Base-by-base conservation (phyloP, 37 sponge, comb jelly and placozoan species). In the Mnemiopsis leidyi region DNA sequence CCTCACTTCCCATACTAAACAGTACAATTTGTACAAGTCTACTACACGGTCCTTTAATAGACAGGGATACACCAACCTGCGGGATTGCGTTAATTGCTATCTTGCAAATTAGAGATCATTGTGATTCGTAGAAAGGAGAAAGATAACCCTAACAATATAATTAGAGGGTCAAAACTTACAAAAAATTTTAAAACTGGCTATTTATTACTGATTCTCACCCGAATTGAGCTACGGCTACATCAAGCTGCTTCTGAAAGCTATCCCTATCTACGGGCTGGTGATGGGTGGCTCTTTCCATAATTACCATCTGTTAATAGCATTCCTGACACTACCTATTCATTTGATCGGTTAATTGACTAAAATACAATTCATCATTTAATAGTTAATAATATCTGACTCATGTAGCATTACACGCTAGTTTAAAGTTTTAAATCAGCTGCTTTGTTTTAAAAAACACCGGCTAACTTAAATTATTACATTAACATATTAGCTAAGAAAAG, bases 221-320 rank as follows among this genome's bases (percentile, higher is more conserved):
- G 33, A 32, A 77, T 20, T 77, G 36, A 31, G 34, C 79, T 33
- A 77, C 32, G 1, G 79, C 79, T 0, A 77, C 35, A 77, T 31
- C 34, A 32, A 77, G 79, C 79, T 77, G 26, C 79, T 77, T 77
- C 32, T 77, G 36, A 32, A 77, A 77, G 20, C 30, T 16, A 16
- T 77, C 32, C 34, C 79, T 31, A 31, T 28, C 79, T 31, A 77
- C 33, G 24, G 73, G 73, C 9, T 2, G 2, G 18, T 34, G 26
- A 36, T 18, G 21, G 36, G 32, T 20, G 1, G 36, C 9, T 20
- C 9, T 28, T 18, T 77, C 79, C 79, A 77, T 77, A 21, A 77
- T 77, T 3, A 77, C 79, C 79, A 77, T 77, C 29, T 71, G 25
- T 71, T 28, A 18, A 48, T 48, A 18, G 61, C 61, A 48, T 48